Evolutionary conservation across 2,113 vertebrate genomes (phyloP).

Genomic region (Sorex fumeus): DNA sequence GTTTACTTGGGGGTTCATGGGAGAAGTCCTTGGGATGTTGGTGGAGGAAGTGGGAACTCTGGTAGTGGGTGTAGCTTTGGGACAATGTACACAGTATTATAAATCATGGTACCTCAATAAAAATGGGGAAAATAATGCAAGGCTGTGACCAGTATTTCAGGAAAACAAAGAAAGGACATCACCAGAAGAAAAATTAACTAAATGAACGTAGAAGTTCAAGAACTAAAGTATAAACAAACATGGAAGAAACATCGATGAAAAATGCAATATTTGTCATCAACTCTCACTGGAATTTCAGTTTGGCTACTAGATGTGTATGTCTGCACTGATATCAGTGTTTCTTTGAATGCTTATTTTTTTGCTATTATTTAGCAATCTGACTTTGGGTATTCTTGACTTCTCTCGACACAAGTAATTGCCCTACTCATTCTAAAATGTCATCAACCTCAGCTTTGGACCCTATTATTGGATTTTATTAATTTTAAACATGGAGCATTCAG

Average conservation of each 20-base stretch:
- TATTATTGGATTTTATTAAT: neutral
- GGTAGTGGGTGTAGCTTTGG: too few species aligned
- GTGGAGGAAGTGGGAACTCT: too few species aligned
- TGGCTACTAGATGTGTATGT: neutral
- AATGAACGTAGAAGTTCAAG: neutral
- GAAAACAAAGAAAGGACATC: neutral
- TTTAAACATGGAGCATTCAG: neutral
- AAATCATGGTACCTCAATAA: too few species aligned
- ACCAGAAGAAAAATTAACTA: neutral
- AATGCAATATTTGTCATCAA: neutral
- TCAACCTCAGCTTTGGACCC: neutral
- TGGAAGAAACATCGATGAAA: neutral
- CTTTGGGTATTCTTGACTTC: neutral
- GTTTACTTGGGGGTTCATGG: too few species aligned
- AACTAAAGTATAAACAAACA: slow-evolving; percentile 1
- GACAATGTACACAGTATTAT: too few species aligned
- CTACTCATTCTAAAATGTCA: neutral
- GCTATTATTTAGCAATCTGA: neutral
- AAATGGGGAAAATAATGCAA: neutral
- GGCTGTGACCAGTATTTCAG: neutral
- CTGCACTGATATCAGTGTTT: neutral
- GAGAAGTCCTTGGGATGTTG: too few species aligned
- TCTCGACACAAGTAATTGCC: neutral
- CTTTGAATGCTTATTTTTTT: neutral
- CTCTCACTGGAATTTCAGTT: neutral